A percentile compares a stretch with the other conserved stretches of the same genome.
Evolutionary conservation across 2,113 vertebrate species (phyloP).

Genomic region (Halcyon malimbica): DNA sequence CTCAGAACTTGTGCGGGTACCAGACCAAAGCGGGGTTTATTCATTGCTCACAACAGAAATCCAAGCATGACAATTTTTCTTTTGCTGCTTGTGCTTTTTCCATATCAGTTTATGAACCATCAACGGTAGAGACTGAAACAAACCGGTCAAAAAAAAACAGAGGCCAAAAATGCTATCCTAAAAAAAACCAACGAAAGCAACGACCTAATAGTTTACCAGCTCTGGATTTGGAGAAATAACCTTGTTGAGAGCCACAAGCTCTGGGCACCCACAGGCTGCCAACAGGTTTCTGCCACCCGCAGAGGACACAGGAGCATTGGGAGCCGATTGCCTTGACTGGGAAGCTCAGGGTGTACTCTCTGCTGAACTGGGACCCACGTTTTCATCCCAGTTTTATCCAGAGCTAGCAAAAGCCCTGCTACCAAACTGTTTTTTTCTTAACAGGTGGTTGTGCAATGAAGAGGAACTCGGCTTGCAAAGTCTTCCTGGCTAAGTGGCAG

Average conservation of each 20-base stretch:
- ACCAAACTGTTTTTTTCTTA: background rate
- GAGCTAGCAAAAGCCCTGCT: background rate
- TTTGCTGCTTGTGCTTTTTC: background rate
- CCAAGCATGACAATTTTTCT: background rate
- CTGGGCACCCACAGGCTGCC: background rate
- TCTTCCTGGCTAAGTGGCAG: background rate
- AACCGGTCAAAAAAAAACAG: background rate
- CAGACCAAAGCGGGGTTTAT: background rate
- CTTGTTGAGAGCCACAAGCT: background rate
- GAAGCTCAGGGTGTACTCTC: background rate
- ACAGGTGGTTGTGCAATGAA: conserved; percentile 33
- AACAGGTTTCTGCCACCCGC: background rate
- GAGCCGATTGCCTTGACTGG: background rate
- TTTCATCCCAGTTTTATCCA: background rate
- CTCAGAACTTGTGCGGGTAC: rapidly evolving
- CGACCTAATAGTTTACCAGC: background rate
- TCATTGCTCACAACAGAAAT: background rate
- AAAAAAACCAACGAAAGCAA: background rate
- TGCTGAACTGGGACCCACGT: background rate
- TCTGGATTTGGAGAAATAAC: background rate
- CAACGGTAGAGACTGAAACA: background rate
- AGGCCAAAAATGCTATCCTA: background rate
- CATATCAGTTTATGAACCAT: background rate
- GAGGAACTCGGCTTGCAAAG: conserved; percentile 4
- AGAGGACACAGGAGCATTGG: background rate